Evolutionary conservation across 2,888 invertebrate genomes (phyloP).

Genomic region (Hemithea aestivaria): DNA sequence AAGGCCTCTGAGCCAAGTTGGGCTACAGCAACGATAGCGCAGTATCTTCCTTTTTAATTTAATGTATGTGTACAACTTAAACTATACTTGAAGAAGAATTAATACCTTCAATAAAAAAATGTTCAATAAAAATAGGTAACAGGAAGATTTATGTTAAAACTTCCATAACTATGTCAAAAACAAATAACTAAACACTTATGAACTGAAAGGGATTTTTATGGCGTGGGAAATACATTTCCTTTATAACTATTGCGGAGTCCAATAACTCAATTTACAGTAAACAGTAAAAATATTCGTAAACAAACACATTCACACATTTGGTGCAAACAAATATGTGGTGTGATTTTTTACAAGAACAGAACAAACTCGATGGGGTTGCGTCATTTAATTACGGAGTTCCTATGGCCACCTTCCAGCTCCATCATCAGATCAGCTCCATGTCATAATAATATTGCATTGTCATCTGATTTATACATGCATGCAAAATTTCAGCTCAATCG

Average conservation of each 20-base stretch:
- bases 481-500: too few relatives aligned
- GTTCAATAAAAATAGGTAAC: not conserved
- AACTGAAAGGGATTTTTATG: slow-evolving; percentile 23
- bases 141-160: slow-evolving; percentile 17
- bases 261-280: slow-evolving; percentile 40
- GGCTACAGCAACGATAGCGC: too few relatives aligned
- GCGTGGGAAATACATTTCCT: slow-evolving; percentile 22
- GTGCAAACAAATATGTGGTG: slow-evolving; percentile 1
- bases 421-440: too few relatives aligned
- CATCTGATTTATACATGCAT: too few relatives aligned
- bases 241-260: slow-evolving; percentile 29
- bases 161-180: slow-evolving; percentile 19
- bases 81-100: too few relatives aligned
- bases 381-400: too few relatives aligned
- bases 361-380: too few relatives aligned
- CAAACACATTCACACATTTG: slow-evolving; percentile 34
- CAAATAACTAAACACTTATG: slow-evolving; percentile 23
- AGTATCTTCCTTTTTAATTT: too few relatives aligned
- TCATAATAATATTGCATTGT: too few relatives aligned
- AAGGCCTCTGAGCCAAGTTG: too few relatives aligned
- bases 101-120: not conserved
- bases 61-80: too few relatives aligned
- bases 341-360: not conserved
- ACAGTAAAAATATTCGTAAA: slow-evolving; percentile 34
- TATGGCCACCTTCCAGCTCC: too few relatives aligned